Evolutionary conservation across 35 echinoderm and acorn worm species (phyloP), one percentile per base, ranked within the genome.

Genomic region (Apostichopus japonicus): DNA sequence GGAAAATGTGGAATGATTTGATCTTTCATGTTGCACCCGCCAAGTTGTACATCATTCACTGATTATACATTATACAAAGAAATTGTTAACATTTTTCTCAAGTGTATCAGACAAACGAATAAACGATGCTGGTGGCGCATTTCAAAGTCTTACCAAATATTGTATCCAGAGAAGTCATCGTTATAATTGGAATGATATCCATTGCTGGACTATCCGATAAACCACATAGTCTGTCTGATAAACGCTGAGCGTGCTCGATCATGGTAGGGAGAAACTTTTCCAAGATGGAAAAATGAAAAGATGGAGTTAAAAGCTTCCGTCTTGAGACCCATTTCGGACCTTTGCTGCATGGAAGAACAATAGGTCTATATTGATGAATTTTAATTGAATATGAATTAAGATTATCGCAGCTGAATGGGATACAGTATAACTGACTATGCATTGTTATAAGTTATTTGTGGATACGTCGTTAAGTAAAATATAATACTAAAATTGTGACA

Each of bases 241-340:
- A 52, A 27, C 9, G 21, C 16, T 9, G 24, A 7, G 79, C 79
- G 6, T 81, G 27, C 16, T 81, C 79, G 27, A 9, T 81, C 24
- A 81, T 16, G 13, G 27, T 53, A 9, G 14, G 24, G 4, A 81
- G 27, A 81, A 81, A 81, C 13, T 52, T 81, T 53, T 27, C 23
- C 53, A 81, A 81, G 27, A 81, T 81, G 25, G 79, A 81, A 16
- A 81, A 81, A 53, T 81, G 79, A 15, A 81, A 81, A 15, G 79
- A 81, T 27, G 79, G 79, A 81, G 79, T 81, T 16, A 81, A 53
- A 44, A 81, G 52, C 16, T 81, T 81, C 27, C 79, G 6, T 81
- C 79, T 81, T 23, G 52, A 81, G 13, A 14, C 8, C 79, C 25
- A 81, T 16, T 81, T 81, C 7, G 22, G 24, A 0, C 79, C 79